These are phyloP conservation scores for Digitonthophagus gazella DNA, from an alignment of 2,888 invertebrate species.

Conservation along the genomic window DNA sequence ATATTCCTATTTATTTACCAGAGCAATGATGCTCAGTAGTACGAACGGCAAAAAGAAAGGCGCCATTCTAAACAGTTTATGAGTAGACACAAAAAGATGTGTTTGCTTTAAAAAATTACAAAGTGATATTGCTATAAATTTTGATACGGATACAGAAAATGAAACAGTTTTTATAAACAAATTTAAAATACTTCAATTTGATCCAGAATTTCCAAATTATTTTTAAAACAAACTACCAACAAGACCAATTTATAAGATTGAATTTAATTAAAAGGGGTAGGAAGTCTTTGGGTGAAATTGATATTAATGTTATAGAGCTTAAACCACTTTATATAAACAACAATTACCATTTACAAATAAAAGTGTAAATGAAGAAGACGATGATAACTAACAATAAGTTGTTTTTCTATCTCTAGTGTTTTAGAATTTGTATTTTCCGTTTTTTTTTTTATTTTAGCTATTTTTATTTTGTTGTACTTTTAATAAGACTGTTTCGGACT, in stretches of 20 bases:
- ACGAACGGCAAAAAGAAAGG: conserved; percentile 8
- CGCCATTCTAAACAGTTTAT: not conserved
- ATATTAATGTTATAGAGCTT: not conserved
- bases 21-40: conserved; percentile 18
- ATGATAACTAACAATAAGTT: not conserved
- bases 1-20: conserved; percentile 29
- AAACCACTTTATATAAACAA: not conserved
- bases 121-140: not conserved
- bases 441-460: not conserved
- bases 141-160: not conserved
- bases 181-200: not conserved
- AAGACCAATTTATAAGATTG: not conserved
- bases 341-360: not conserved
- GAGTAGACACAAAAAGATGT: not conserved
- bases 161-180: not conserved
- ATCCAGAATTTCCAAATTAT: not conserved
- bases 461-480: not conserved
- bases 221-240: not conserved
- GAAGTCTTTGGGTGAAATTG: not conserved
- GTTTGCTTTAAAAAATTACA: not conserved
- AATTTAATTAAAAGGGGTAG: not conserved
- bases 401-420: not conserved
- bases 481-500: not conserved
- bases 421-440: not conserved
- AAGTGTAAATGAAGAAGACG: not conserved